These are phyloP conservation scores for Scortum barcoo DNA, from an alignment of 2,113 vertebrate genomes.

Conservation along the genomic window DNA sequence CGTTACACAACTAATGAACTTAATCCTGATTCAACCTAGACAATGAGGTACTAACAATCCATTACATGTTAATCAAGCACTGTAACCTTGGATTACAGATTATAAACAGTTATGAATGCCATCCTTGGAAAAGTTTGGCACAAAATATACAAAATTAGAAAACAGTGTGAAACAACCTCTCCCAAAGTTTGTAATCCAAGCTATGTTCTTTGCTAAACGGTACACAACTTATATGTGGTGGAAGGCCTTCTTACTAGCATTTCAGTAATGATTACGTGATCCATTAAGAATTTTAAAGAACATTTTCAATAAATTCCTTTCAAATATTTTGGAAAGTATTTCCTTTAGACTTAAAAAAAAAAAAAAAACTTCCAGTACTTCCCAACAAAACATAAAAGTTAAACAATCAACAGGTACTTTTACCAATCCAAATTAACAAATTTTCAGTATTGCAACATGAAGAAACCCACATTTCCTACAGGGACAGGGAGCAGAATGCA, in stretches of 20 bases:
- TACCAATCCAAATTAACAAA: background rate
- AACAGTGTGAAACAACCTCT: background rate
- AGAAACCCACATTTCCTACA: background rate
- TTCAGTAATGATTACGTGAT: background rate
- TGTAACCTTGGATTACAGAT: background rate
- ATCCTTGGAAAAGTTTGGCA: background rate
- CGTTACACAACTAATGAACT: background rate
- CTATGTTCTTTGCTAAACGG: background rate
- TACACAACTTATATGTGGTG: background rate
- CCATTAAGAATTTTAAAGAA: background rate
- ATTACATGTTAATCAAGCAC: background rate
- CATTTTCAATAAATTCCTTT: background rate
- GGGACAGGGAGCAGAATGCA: slow-evolving; percentile 36
- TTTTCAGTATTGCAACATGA: background rate
- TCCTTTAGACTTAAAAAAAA: background rate
- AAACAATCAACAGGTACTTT: background rate
- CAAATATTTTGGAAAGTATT: background rate
- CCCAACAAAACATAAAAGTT: background rate
- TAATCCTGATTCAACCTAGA: background rate
- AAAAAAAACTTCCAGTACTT: background rate
- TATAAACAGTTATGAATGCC: background rate
- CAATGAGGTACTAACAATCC: background rate
- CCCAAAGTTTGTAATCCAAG: background rate
- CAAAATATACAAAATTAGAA: background rate
- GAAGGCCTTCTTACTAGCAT: background rate